Evolutionary conservation across 53 echinoderm and acorn worm species (phyloP), one percentile per base, ranked within the genome.

Genomic region (Temnopleurus reevesii): DNA sequence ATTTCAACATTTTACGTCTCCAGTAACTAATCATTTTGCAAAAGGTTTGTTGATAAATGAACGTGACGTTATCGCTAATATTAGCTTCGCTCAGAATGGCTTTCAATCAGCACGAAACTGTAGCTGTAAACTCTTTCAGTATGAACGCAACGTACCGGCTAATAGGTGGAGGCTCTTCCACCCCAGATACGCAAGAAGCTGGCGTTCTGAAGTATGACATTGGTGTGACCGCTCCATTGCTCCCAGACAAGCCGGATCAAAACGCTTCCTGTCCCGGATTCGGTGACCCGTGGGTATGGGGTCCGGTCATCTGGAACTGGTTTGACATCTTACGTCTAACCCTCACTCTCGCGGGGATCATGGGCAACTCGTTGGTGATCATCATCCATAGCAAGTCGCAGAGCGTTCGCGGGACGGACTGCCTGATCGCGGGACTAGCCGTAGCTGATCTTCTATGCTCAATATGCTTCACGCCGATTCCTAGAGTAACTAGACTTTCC

Each of bases 381-480:
- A 64, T 87, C 2, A 87, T 87, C 8, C 88, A 87, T 53, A 49
- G 71, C 30, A 87, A 87, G 54, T 87, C 88, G 35, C 71, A 87
- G 53, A 87, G 28, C 33, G 24, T 53, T 18, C 88, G 88, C 53
- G 88, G 84, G 10, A 89, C 92, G 29, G 89, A 92, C 59, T 49
- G 59, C 0, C 31, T 92, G 27, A 92, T 92, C 17, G 81, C 84
- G 12, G 90, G 85, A 25, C 79, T 92, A 12, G 92, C 92, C 0
- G 45, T 89, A 12, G 82, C 92, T 45, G 92, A 92, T 53, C 86
- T 92, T 1, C 53, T 92, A 45, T 89, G 84, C 2, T 92, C 92
- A 24, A 47, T 76, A 31, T 77, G 58, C 86, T 51, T 92, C 27
- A 92, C 89, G 28, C 92, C 92, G 8, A 13, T 81, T 28, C 92